Conservation (phyloP, 2,797 vertebrate species). For the Phalloptychus januarius region DNA sequence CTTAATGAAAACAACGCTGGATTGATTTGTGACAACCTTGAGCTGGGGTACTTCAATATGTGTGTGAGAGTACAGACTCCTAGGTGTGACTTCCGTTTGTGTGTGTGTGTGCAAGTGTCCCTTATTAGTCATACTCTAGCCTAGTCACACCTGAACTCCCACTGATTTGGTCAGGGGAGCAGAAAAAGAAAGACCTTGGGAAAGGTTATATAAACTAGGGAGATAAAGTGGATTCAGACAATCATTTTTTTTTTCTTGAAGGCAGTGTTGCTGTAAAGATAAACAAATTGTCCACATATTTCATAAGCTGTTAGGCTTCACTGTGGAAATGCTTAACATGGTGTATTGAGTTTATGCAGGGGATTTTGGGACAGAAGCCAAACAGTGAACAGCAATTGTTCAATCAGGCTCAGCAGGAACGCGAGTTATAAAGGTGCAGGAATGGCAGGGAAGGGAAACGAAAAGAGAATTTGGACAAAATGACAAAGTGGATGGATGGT, state of each 20-base stretch:
- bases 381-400: slow-evolving; percentile 64
- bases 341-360: slow-evolving; percentile 54
- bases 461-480: slow-evolving; percentile 31
- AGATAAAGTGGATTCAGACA: slow-evolving; percentile 63
- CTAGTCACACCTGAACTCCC: slow-evolving; percentile 48
- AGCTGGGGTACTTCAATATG: slow-evolving; percentile 15
- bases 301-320: slow-evolving; percentile 57
- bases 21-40: slow-evolving; percentile 67
- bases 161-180: slow-evolving; percentile 45
- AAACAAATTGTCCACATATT: slow-evolving; percentile 63
- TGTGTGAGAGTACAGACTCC: neutral
- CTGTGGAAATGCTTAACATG: slow-evolving; percentile 56
- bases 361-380: slow-evolving; percentile 64
- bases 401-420: slow-evolving; percentile 60
- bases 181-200: slow-evolving; percentile 46
- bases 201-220: slow-evolving; percentile 59
- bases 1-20: slow-evolving; percentile 56
- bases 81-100: neutral
- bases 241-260: slow-evolving; percentile 40
- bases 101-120: slow-evolving; percentile 15
- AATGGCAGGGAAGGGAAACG: slow-evolving; percentile 23
- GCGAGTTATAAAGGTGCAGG: slow-evolving; percentile 8
- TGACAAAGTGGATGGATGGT: slow-evolving; percentile 26
- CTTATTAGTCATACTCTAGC: slow-evolving; percentile 32
- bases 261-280: slow-evolving; percentile 47